phyloP scores from a whole-genome alignment of 2,888 invertebrate genomes.

The Leptopilina drosophilae region DNA sequence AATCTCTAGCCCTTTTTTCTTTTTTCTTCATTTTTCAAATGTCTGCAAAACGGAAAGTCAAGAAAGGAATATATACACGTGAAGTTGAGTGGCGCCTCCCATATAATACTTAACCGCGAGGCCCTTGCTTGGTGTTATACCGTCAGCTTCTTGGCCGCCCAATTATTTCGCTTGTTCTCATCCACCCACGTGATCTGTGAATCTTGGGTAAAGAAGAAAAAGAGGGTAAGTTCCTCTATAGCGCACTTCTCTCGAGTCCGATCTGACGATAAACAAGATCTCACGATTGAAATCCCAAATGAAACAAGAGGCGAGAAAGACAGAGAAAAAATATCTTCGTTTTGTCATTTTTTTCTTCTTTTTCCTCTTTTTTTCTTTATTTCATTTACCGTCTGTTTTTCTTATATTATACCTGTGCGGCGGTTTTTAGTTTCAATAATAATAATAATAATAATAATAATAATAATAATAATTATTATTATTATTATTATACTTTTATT shows the following conservation, averaged over 20 bases:
- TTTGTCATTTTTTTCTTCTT: slow-evolving; percentile 19
- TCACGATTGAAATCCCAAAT: slow-evolving; percentile 19
- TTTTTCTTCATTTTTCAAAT: too few species aligned
- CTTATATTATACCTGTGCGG: too few species aligned
- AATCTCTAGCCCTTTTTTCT: too few species aligned
- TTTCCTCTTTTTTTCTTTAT: background rate
- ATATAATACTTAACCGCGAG: slow-evolving; percentile 26
- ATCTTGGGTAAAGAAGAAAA: slow-evolving; percentile 44
- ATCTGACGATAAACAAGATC: slow-evolving; percentile 40
- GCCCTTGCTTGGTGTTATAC: slow-evolving; percentile 46
- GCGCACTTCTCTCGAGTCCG: slow-evolving; percentile 37
- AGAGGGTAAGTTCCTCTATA: slow-evolving; percentile 38
- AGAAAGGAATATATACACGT: background rate
- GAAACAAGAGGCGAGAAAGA: slow-evolving; percentile 24
- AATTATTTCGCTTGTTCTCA: slow-evolving; percentile 64
- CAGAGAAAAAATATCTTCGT: slow-evolving; percentile 24
- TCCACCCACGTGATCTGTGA: slow-evolving; percentile 50
- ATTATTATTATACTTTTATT: background rate
- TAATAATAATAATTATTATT: too few species aligned
- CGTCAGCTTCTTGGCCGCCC: slow-evolving; percentile 51
- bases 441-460: background rate
- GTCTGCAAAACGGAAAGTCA: too few species aligned
- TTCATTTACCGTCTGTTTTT: too few species aligned
- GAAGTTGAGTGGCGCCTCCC: slow-evolving; percentile 47
- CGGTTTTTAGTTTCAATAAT: background rate